Conservation (phyloP, 2,888 invertebrate genomes). For the Cephus pulcher region DNA sequence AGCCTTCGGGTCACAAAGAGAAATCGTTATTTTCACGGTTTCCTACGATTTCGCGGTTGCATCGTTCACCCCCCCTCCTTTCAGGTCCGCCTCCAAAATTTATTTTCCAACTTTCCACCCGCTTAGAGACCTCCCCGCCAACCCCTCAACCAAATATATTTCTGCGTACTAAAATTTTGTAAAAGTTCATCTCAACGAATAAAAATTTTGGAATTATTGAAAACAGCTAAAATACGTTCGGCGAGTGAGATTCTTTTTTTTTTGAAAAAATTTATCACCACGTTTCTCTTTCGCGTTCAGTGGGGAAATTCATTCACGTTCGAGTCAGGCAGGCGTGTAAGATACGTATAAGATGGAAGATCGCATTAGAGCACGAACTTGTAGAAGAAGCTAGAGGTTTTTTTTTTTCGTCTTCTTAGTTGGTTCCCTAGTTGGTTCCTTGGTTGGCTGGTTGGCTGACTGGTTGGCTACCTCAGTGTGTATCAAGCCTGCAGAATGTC, state of each 20-base stretch:
- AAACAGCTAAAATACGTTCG: neutral
- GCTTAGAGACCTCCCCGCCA: slow-evolving; percentile 9
- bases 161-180: neutral
- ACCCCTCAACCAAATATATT: slow-evolving; percentile 13
- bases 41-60: slow-evolving; percentile 55
- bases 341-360: slow-evolving; percentile 20
- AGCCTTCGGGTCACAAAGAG: slow-evolving; percentile 48
- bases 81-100: slow-evolving; percentile 18
- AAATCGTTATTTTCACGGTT: slow-evolving; percentile 62
- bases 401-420: slow-evolving; percentile 26
- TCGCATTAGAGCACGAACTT: slow-evolving; percentile 43
- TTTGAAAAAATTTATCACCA: neutral
- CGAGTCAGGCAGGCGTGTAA: neutral
- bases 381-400: slow-evolving; percentile 12
- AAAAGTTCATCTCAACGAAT: too few relatives aligned
- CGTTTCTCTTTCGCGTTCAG: neutral
- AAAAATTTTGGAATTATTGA: neutral
- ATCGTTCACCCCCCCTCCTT: slow-evolving; percentile 38
- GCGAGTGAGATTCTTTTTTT: neutral
- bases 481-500: slow-evolving; percentile 38
- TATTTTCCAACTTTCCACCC: slow-evolving; percentile 12
- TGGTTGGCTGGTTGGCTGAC: slow-evolving; percentile 25
- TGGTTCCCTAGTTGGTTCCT: slow-evolving; percentile 17
- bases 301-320: neutral
- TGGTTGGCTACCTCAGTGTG: neutral